Conservation (phyloP, 1,140 invertebrate species). For the Drosophila arizonae region DNA sequence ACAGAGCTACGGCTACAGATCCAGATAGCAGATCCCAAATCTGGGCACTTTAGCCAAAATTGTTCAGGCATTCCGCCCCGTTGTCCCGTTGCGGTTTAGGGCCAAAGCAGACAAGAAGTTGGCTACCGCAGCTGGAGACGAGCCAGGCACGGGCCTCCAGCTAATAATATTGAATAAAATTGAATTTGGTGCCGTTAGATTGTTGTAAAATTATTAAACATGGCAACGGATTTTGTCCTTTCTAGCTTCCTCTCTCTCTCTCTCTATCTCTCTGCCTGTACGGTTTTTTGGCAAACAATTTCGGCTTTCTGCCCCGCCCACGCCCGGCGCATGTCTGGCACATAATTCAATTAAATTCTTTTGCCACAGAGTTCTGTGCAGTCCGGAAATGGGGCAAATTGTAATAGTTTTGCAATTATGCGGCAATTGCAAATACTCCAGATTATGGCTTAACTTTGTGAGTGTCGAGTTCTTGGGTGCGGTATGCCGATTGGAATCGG, state of each 20-base stretch:
- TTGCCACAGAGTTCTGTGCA: slow-evolving; percentile 46
- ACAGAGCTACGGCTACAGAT: slow-evolving; percentile 35
- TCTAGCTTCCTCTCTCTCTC: neutral
- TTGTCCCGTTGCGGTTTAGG: slow-evolving; percentile 47
- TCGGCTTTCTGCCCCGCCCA: slow-evolving; percentile 47
- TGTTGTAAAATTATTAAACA: slow-evolving; percentile 77
- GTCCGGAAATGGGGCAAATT: slow-evolving; percentile 61
- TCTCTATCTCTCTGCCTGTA: neutral
- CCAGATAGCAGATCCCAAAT: slow-evolving; percentile 25
- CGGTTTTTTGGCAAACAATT: slow-evolving; percentile 57
- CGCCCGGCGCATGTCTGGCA: slow-evolving; percentile 22
- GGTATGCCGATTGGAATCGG: slow-evolving; percentile 11
- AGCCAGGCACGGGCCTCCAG: slow-evolving; percentile 37
- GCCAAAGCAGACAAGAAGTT: slow-evolving; percentile 55
- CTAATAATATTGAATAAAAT: slow-evolving; percentile 80
- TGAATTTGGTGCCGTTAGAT: slow-evolving; percentile 60
- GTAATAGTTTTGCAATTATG: slow-evolving; percentile 75
- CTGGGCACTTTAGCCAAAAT: slow-evolving; percentile 4
- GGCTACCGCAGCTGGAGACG: slow-evolving; percentile 53
- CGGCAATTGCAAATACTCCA: slow-evolving; percentile 43
- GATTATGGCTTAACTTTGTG: slow-evolving; percentile 30
- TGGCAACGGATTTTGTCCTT: slow-evolving; percentile 35
- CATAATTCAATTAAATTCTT: slow-evolving; percentile 76
- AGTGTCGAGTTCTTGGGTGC: neutral
- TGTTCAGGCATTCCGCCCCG: neutral